phyloP scores from a whole-genome alignment of 1,140 invertebrate species.

The Uloborus diversus region DNA sequence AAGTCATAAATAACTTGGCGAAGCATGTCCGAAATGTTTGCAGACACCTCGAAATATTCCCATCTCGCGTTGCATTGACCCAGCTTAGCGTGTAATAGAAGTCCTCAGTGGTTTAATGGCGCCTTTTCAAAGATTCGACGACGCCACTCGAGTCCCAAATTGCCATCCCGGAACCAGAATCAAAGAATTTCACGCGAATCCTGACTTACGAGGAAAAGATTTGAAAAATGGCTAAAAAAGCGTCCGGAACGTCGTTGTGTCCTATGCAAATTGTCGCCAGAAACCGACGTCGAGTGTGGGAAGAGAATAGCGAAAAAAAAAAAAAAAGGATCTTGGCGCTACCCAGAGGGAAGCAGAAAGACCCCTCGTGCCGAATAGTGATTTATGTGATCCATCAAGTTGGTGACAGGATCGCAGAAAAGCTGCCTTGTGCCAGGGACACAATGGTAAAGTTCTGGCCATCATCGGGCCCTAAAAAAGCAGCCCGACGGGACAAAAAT shows the following conservation, averaged over 20 bases:
- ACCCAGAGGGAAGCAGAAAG: neutral
- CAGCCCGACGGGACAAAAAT: conserved; percentile 43
- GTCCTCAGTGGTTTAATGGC: conserved; percentile 9
- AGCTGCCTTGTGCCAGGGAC: conserved; percentile 32
- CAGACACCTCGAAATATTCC: no score
- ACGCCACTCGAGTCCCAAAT: conserved; percentile 31
- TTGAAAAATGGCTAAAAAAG: conserved; percentile 49
- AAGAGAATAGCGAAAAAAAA: neutral
- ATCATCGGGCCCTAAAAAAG: conserved; percentile 14
- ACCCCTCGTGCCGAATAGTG: conserved; percentile 21
- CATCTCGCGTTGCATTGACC: no score
- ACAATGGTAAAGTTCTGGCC: conserved; percentile 14
- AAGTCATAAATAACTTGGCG: no score
- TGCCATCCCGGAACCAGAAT: conserved; percentile 8
- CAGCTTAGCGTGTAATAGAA: conserved; percentile 26
- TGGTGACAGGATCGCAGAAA: conserved; percentile 31
- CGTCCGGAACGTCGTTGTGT: conserved; percentile 34
- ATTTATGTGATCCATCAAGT: conserved; percentile 51
- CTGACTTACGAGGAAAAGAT: conserved; percentile 19
- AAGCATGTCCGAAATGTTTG: no score
- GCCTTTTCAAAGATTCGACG: neutral
- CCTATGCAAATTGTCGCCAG: conserved; percentile 36
- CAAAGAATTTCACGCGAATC: conserved; percentile 33
- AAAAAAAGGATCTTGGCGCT: neutral
- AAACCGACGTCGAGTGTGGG: conserved; percentile 14